Base-by-base conservation (phyloP, 2,113 vertebrate species). In the Corythornis vintsioides region DNA sequence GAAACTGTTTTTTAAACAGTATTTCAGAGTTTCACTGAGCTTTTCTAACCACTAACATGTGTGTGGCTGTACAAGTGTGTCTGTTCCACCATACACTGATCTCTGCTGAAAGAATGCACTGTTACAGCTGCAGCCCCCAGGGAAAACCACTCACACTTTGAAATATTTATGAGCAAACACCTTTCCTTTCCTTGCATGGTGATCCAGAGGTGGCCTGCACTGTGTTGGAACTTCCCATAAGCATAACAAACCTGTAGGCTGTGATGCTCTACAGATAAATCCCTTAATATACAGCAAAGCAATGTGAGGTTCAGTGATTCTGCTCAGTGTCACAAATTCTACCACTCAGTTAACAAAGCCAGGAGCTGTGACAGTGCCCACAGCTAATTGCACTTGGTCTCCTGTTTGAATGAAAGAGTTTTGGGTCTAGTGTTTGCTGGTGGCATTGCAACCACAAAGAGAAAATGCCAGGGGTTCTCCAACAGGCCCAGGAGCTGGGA, bases 81-180 rank as follows among this genome's bases (percentile, higher is more conserved):
- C 66, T 87, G 74, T 42, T 91, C 64, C 82, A 77, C 55, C 77
- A 29, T 19, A 33, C 59, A n/a, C 47, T 70, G 48, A 84, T 76
- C 42, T 33, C 66, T 74, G 59, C 55, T 4, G 1, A 90, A 94
- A 83, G 74, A 91, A 92, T 52, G 67, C 28, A 12, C 74, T 40
- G 11, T 52, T 92, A 73, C 82, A 84, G 82, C 86, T 92, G 83
- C 81, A 92, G 13, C 20, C 60, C 67, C 72, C 56, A 63, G 87
- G 82, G 94, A 66, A 94, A 95, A 86, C 47, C 83, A 86, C 57
- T 35, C 1, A 0, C 9, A 31, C 38, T 45, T 55, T 47, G 19
- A 93, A 92, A 63, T 85, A 83, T 64, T 95, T 95, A 89, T 69
- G 55, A 89, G 70, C 59, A 61, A 85, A 83, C 71, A 93, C 74